A percentile compares a stretch with the other conserved stretches of the same genome.
These are phyloP conservation scores for Aporophyla nigra DNA, from an alignment of 2,888 invertebrate genomes.

Conservation along the genomic window DNA sequence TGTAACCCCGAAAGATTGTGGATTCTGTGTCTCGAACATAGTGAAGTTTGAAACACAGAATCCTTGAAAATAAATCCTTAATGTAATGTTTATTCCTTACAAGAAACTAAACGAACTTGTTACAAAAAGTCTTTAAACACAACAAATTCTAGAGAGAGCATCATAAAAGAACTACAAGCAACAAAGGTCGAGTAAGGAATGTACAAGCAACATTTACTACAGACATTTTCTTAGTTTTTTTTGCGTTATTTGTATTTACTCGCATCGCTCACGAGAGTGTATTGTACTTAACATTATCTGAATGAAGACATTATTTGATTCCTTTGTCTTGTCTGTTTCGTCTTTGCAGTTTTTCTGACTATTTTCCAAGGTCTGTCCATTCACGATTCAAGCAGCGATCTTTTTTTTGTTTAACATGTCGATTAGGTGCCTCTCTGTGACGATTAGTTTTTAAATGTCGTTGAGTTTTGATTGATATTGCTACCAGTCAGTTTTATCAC, in stretches of 20 bases:
- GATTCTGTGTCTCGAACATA: background rate
- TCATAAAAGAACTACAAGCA: slow-evolving; percentile 43
- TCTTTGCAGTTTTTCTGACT: slow-evolving; percentile 16
- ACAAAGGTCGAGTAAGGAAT: slow-evolving; percentile 48
- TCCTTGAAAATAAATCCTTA: background rate
- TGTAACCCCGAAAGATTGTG: background rate
- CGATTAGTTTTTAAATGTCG: background rate
- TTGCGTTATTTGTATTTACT: slow-evolving; percentile 52
- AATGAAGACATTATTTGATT: slow-evolving; percentile 55
- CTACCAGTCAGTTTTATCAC: background rate
- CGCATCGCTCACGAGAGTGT: slow-evolving; percentile 48
- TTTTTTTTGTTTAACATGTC: background rate
- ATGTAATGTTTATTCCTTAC: slow-evolving; percentile 2
- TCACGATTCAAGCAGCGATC: background rate
- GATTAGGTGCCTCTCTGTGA: background rate
- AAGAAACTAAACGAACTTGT: slow-evolving; percentile 15
- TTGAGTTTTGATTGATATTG: background rate
- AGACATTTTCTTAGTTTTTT: slow-evolving; percentile 29
- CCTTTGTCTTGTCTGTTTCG: slow-evolving; percentile 31
- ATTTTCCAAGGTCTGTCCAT: slow-evolving; percentile 4
- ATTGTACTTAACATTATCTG: slow-evolving; percentile 46
- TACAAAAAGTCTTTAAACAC: slow-evolving; percentile 34
- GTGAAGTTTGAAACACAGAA: background rate
- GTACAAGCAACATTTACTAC: slow-evolving; percentile 38
- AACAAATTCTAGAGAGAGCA: slow-evolving; percentile 30